These are phyloP conservation scores for Acronicta psi DNA, from an alignment of 2,888 invertebrate species.

Conservation along the genomic window DNA sequence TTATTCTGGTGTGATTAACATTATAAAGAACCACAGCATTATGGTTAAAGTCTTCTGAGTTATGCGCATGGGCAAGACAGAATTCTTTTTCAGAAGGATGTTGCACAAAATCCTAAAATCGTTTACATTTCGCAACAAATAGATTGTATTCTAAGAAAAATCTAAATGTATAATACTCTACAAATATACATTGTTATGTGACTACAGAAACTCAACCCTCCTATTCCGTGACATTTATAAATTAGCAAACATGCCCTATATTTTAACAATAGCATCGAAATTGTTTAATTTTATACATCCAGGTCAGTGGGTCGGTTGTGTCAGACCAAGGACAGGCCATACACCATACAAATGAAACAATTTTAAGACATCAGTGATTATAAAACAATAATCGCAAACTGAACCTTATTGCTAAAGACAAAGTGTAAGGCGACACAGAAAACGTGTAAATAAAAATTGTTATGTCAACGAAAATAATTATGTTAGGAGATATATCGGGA, in stretches of 20 bases:
- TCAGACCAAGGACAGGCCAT: slow-evolving; percentile 53
- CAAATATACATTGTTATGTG: neutral
- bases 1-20: neutral
- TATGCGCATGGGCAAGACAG: slow-evolving; percentile 4
- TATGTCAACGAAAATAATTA: slow-evolving; percentile 30
- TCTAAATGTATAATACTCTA: slow-evolving; percentile 12
- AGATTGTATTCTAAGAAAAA: slow-evolving; percentile 20
- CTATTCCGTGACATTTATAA: slow-evolving; percentile 39
- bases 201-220: slow-evolving; percentile 10
- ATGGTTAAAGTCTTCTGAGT: neutral
- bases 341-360: slow-evolving; percentile 50
- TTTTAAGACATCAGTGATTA: slow-evolving; percentile 18
- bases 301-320: slow-evolving; percentile 57
- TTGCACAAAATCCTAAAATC: slow-evolving; percentile 12
- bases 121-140: slow-evolving; percentile 25
- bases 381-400: slow-evolving; percentile 13
- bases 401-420: slow-evolving; percentile 17
- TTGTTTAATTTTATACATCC: slow-evolving; percentile 45
- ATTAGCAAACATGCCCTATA: slow-evolving; percentile 44
- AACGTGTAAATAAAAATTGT: slow-evolving; percentile 9
- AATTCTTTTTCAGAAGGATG: slow-evolving; percentile 16
- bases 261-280: slow-evolving; percentile 48
- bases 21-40: no score
- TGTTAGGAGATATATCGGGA: slow-evolving; percentile 36
- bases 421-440: slow-evolving; percentile 9